Evolutionary conservation across 2,113 vertebrate species (phyloP).

Genomic region (Callocephalon fimbriatum): DNA sequence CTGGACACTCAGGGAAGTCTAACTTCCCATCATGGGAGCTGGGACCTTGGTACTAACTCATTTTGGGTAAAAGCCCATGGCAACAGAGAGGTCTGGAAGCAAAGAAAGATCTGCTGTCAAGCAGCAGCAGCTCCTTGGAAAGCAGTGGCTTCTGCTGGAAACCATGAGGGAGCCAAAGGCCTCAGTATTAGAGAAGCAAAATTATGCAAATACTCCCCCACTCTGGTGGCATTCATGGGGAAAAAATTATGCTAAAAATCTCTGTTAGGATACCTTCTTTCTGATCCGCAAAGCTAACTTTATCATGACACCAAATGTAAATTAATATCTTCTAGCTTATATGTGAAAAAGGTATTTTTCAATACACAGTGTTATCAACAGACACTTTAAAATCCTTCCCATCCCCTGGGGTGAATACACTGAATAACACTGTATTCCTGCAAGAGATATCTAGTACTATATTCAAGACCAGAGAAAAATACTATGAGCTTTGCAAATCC

Average conservation of each 20-base stretch:
- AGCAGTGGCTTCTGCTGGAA: neutral
- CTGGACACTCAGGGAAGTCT: neutral
- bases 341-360: slow-evolving; percentile 12
- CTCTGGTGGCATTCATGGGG: neutral
- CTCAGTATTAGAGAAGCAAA: neutral
- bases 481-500: neutral
- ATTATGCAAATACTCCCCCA: neutral
- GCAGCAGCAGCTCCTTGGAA: neutral
- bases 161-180: neutral
- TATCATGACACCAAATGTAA: slow-evolving; percentile 19
- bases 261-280: neutral
- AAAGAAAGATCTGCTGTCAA: neutral
- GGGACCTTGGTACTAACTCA: fast-evolving
- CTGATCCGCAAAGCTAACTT: neutral
- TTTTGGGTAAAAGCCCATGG: neutral
- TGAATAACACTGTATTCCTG: neutral
- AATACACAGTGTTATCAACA: neutral
- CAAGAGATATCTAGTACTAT: neutral
- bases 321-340: neutral
- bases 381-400: neutral
- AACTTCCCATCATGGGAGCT: neutral
- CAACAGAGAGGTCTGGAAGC: neutral
- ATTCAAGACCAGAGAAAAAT: neutral
- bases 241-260: neutral
- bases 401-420: neutral